These are phyloP conservation scores for Manis crassicaudata DNA, from an alignment of 2,797 vertebrate species.

Conservation along the genomic window DNA sequence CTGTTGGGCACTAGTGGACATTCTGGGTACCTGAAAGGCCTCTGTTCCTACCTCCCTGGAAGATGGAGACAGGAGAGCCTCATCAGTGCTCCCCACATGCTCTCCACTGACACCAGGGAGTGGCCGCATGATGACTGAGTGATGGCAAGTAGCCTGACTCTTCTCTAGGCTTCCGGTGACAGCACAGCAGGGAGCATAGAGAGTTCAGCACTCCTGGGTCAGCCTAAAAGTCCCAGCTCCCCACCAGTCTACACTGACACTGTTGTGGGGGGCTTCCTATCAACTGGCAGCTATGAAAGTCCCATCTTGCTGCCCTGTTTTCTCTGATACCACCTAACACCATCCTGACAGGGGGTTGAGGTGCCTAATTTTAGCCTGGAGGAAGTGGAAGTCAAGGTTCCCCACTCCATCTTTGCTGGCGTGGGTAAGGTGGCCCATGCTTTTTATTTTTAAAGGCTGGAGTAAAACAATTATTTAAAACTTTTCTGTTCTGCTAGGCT, in stretches of 20 bases:
- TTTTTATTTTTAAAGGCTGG: not conserved
- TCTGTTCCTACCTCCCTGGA: not conserved
- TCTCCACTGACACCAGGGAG: not conserved
- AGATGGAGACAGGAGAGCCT: too few relatives aligned
- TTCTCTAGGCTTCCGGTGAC: not conserved
- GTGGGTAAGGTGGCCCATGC: not conserved
- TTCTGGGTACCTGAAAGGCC: not conserved
- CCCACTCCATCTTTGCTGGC: not conserved
- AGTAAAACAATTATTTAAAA: not conserved
- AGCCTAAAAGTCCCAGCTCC: not conserved
- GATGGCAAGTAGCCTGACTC: not conserved
- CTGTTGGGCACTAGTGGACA: not conserved
- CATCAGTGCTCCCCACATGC: not conserved
- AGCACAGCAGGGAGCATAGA: not conserved
- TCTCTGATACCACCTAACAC: not conserved
- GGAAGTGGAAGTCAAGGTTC: not conserved
- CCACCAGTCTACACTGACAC: not conserved
- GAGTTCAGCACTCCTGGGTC: not conserved
- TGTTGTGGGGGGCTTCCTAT: not conserved
- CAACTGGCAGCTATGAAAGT: not conserved
- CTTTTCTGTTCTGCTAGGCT: not conserved
- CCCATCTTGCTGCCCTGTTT: not conserved
- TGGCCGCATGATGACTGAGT: not conserved
- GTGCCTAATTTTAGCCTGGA: not conserved
- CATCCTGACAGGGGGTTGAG: fast-evolving